These are phyloP conservation scores for Colletes latitarsis DNA, from an alignment of 1,140 invertebrate genomes.

Conservation along the genomic window DNA sequence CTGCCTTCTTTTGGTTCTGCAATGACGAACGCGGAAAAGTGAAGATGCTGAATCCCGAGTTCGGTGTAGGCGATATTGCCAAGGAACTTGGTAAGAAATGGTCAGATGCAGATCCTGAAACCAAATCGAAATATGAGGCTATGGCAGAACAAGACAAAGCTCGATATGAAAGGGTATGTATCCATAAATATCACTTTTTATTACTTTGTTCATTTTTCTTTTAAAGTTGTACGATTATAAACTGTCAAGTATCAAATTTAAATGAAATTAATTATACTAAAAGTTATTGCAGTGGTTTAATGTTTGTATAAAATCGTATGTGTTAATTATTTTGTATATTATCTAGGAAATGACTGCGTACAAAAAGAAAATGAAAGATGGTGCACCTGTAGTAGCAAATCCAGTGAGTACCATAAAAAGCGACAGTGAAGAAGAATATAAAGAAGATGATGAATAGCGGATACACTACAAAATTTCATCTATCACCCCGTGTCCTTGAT, in stretches of 20 bases:
- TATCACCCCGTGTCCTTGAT: slow-evolving; percentile 81
- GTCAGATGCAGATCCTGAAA: slow-evolving; percentile 92
- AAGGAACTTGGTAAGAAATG: slow-evolving; percentile 98
- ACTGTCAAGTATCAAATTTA: too few species aligned
- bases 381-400: slow-evolving; percentile 78
- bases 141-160: slow-evolving; percentile 97
- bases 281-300: neutral
- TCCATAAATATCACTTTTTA: slow-evolving; percentile 8
- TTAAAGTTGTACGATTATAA: neutral
- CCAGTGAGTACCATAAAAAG: slow-evolving; percentile 82
- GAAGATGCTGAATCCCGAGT: slow-evolving; percentile 95
- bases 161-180: slow-evolving; percentile 93
- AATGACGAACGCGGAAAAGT: slow-evolving; percentile 98
- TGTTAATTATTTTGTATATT: neutral
- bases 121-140: slow-evolving; percentile 94
- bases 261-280: neutral
- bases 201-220: neutral
- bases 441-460: slow-evolving; percentile 81
- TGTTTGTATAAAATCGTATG: neutral
- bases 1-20: slow-evolving; percentile 99
- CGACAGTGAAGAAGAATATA: slow-evolving; percentile 81
- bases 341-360: slow-evolving; percentile 85
- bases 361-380: slow-evolving; percentile 87
- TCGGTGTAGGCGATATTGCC: slow-evolving; percentile 97
- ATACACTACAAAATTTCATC: slow-evolving; percentile 78